Evolutionary conservation across 2,113 vertebrate genomes (phyloP), one percentile per base, ranked within the genome.

Genomic region (Sinocyclocheilus anophthalmus): DNA sequence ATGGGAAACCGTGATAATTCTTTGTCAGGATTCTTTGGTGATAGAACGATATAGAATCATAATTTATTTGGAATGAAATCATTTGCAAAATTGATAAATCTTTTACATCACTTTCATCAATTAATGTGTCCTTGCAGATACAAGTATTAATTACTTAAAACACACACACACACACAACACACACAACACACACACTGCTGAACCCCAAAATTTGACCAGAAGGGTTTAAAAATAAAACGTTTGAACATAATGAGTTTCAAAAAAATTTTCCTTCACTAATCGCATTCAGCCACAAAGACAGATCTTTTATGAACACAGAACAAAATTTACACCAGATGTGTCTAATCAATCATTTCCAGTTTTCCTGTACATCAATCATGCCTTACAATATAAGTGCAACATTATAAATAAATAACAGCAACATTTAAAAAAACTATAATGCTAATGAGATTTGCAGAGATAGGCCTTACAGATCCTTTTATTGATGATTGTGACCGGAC

Each of bases 401-500:
- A 53, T 53, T 53, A 53, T 16, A 53, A 53, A 53, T 53, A 16
- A 53, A 16, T 53, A 53, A 10, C 12, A 4, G 33, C 30, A 59
- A 59, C 18, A 57, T 75, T 33, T 72, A 2, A 30, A 20, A 33
- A 8, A 67, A 30, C 2, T 67, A 30, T 30, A 33, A 39, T 39
- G 20, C 50, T 24, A 2, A 18, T 37, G 53, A 78, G n/a, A 24
- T 42, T 3, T 53, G 8, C 61, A 85, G 10, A 30, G 53, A 5
- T 45, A n/a, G 24, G 33, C 73, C 94, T 90, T 86, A 97, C 96
- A 88, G 87, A 96, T 95, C 77, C 91, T 90, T 55, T 94, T 94
- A 61, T 92, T 94, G 24, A 97, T 76, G 0, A 90, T 93, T 73
- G 91, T 95, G 20, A 95, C 90, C 0, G 94, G 95, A 16, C 96